A percentile compares a stretch with the other conserved stretches of the same genome.
Conservation (phyloP, 2,797 vertebrate genomes). For the Sphenodon punctatus region DNA sequence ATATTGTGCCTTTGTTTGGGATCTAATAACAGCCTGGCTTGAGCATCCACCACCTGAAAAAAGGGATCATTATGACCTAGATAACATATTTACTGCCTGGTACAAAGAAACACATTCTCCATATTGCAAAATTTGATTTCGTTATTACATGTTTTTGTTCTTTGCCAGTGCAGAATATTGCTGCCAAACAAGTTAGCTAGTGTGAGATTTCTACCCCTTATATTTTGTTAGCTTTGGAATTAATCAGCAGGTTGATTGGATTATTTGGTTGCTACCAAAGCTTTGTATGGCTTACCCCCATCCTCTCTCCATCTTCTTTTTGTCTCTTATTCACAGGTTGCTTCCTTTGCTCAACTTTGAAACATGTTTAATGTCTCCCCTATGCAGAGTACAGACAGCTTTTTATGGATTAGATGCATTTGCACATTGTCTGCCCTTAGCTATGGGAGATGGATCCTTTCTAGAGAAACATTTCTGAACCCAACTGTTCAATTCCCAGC, state of each 20-base stretch:
- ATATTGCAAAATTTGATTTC: neutral
- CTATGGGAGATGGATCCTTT: neutral
- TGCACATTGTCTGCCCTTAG: neutral
- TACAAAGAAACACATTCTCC: neutral
- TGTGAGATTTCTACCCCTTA: neutral
- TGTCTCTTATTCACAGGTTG: neutral
- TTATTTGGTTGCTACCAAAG: neutral
- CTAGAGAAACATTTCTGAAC: slow-evolving; percentile 41
- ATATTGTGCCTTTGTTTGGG: neutral
- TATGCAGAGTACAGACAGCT: neutral
- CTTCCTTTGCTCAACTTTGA: neutral
- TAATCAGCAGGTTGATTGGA: neutral
- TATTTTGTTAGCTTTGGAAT: neutral
- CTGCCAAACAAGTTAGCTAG: neutral
- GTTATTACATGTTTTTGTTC: neutral
- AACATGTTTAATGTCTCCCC: neutral
- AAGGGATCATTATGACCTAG: neutral
- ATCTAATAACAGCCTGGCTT: neutral
- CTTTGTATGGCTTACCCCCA: neutral
- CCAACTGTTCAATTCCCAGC: neutral
- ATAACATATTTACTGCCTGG: neutral
- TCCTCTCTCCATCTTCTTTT: neutral
- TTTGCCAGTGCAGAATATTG: neutral
- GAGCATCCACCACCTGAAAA: neutral
- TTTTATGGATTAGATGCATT: slow-evolving; percentile 14